phyloP scores from a whole-genome alignment of 2,797 vertebrate genomes.

The Novumbra hubbsi region DNA sequence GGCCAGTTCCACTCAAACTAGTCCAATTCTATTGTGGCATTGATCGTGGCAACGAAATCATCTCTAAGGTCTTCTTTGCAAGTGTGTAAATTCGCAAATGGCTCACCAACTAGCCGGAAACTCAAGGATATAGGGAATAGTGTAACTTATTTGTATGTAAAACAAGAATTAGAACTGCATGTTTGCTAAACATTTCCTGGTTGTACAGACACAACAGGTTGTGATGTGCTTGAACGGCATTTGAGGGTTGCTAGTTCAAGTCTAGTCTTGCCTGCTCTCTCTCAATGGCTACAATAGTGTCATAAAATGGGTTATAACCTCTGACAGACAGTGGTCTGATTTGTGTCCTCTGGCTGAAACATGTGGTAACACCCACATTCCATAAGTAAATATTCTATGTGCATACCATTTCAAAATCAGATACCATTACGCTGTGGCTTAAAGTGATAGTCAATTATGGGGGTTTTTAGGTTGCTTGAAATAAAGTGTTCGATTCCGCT shows the following conservation, averaged over 20 bases:
- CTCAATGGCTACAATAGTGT: constrained; percentile 19
- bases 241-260: neutral
- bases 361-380: constrained; percentile 9
- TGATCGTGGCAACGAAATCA: neutral
- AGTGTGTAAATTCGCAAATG: no score
- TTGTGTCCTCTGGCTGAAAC: constrained; percentile 1
- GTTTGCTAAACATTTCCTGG: neutral
- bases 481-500: neutral
- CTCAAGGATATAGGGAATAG: neutral
- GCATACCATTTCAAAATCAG: constrained; percentile 1
- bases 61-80: neutral
- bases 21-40: neutral
- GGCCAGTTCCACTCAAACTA: neutral
- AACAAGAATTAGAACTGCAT: no score
- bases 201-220: neutral
- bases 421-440: constrained; percentile 3
- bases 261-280: constrained; percentile 5
- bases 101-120: neutral
- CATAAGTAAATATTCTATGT: constrained; percentile 2
- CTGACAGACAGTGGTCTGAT: constrained; percentile 2
- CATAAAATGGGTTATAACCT: constrained; percentile 3
- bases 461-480: neutral
- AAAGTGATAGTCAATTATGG: neutral
- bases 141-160: no score
- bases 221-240: neutral